Base-by-base conservation (phyloP, 2,888 invertebrate species). In the Tupiocoris notatus region DNA sequence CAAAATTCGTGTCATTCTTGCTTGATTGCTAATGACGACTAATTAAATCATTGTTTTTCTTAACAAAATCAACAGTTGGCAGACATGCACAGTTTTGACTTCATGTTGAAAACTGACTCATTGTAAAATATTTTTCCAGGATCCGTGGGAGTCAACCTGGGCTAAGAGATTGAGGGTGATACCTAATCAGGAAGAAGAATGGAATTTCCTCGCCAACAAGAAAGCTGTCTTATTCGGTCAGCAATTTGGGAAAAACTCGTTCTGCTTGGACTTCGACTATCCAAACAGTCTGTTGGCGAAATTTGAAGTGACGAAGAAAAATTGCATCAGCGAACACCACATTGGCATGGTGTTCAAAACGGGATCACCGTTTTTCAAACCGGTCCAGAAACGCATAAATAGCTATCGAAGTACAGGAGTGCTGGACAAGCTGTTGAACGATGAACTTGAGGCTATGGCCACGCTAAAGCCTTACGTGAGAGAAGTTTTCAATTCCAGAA, bases 191-290 rank as follows among this genome's bases (percentile, higher is more conserved):
- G 24, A 76, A 61, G 2, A 67, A 20, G 58, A 67, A 18, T 39
- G 20, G 23, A 21, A 76, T n/a, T 16, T 21, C 9, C 22, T 54
- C 21, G 54, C 57, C 24, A n/a, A 17, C 1, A 21, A 64, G n/a
- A 66, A 67, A 57, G 67, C 67, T 24, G 76, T 25, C 3, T 22
- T 76, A 1, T 59, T 76, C 17, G 76, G 76, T 17, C 67, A 76
- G 6, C 76, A 76, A 20, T 66, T 58, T 18, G 76, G 70, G 25
- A 59, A 58, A 59, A 22, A 59, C n/a, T 23, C 67, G 7, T 58
- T 76, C 59, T 17, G 24, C 21, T 16, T 76, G 17, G 67, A 76
- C 25, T 39, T 23, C 22, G 67, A 76, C 3, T 66, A 61, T 59
- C 66, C 76, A 2, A 23, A 39, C 20, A 67, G 67, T 16, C 59